Base-by-base conservation (phyloP, 2,113 vertebrate genomes). In the Entomyzon cyanotis region DNA sequence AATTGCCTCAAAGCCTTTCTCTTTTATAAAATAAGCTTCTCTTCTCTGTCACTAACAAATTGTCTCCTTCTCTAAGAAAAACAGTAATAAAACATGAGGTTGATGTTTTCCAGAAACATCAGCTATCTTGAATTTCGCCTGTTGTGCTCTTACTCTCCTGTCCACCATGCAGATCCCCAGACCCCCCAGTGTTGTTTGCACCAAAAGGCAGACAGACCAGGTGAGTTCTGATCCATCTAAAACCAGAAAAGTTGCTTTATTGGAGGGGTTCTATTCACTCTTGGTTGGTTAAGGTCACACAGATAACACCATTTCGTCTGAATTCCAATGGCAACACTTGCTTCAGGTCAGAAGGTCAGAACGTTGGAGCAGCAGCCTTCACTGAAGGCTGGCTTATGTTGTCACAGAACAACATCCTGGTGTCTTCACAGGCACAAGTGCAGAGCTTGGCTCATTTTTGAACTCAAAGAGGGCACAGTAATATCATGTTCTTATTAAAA, bases 181-280 rank as follows among this genome's bases (percentile, higher is more conserved):
- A 46, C 2, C 5, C 10, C 19, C 11, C 2, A 2, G 9, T 39
- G 5, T 10, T 13, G 3, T 47, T 64, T 3, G 1, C 10, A n/a
- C 12, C 24, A 53, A 69, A 84, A 75, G 31, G 23, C 47, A 93
- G 37, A 62, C 12, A 7, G 41, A 55, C 9, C 9, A 75, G 30
- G 17, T 67, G 17, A 78, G 12, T 19, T 41, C 39, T 41, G 30
- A 55, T 71, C 12, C 33, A 84, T 3, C 20, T 42, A 63, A 73
- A 50, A 3, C 4, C 10, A 39, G 12, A 59, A 46, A 33, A 50
- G 19, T 16, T 63, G 18, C 7, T 59, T 71, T 47, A 30, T 10
- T 3, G 1, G 5, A 65, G 19, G 13, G 5, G 8, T 35, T 84
- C 5, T 67, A 9, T 46, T 78, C 13, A 70, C 47, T 84, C 84